phyloP scores from a whole-genome alignment of 2,113 vertebrate genomes.

The Grus americana region DNA sequence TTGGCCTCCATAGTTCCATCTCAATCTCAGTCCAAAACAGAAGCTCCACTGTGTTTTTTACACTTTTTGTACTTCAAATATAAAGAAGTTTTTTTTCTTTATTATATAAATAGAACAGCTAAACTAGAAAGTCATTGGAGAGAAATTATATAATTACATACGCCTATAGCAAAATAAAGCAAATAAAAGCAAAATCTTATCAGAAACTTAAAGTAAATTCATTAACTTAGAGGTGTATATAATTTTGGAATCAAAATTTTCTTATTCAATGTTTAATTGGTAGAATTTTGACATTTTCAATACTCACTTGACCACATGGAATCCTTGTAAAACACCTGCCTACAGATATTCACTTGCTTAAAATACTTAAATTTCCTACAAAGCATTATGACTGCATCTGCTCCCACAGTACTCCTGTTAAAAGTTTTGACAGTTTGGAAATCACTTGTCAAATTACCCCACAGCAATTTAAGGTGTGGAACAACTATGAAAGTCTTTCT shows the following conservation, averaged over 20 bases:
- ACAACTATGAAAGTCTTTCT: neutral
- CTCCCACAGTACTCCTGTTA: neutral
- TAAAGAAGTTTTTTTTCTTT: neutral
- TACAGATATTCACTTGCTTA: constrained; percentile 7
- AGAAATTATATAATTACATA: neutral
- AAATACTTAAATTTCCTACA: constrained; percentile 11
- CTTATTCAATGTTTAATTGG: neutral
- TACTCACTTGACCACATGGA: neutral
- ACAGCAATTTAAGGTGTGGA: neutral
- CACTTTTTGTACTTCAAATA: neutral
- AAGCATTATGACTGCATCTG: constrained; percentile 19
- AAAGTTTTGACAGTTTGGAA: constrained; percentile 47
- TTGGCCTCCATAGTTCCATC: neutral
- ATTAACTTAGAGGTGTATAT: neutral
- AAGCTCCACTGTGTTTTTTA: neutral
- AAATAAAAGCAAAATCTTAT: neutral
- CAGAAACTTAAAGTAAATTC: neutral
- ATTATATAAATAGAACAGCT: neutral
- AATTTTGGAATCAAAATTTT: neutral
- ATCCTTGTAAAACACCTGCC: constrained; percentile 1
- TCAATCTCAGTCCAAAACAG: neutral
- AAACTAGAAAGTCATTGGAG: neutral
- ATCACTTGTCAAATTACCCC: constrained; percentile 16
- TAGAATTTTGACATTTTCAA: neutral
- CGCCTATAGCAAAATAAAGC: neutral